Conservation (phyloP, 1,140 invertebrate genomes). For the Penaeus japonicus region DNA sequence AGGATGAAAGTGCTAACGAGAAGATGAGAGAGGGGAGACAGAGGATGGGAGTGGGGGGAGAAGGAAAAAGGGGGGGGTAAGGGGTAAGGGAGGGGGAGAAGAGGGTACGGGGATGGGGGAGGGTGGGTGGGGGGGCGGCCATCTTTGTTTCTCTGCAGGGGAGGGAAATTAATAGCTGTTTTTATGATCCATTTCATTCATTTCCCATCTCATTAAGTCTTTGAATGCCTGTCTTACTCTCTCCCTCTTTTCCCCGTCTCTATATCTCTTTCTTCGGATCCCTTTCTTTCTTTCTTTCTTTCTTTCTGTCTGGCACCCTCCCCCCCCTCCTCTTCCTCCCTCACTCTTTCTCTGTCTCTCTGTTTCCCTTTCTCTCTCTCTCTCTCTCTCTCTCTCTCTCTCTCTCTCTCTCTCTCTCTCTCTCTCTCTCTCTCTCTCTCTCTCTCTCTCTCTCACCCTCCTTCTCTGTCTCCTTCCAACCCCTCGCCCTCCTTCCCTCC, state of each 20-base stretch:
- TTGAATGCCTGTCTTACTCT: neutral
- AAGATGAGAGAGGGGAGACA: neutral
- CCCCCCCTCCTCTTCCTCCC: too few species aligned
- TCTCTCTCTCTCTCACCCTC: too few species aligned
- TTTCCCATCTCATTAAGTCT: constrained; percentile 8
- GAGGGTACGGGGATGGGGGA: neutral
- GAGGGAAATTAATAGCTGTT: neutral
- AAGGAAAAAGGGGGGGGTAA: neutral
- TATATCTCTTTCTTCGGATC: too few species aligned
- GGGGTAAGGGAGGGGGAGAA: neutral
- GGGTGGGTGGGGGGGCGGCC: neutral
- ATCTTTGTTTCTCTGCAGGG: too few species aligned
- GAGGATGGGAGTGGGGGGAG: neutral
- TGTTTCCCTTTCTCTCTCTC: too few species aligned
- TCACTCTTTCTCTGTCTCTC: too few species aligned
- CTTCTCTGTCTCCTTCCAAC: too few species aligned
- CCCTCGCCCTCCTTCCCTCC: too few species aligned
- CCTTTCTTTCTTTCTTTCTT: neutral
- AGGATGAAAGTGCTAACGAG: neutral
- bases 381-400: too few species aligned
- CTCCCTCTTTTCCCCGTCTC: neutral
- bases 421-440: too few species aligned
- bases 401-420: too few species aligned
- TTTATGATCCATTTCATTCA: constrained; percentile 16
- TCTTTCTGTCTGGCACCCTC: neutral